Base-by-base conservation (phyloP, 1,140 invertebrate species). In the Drosophila micromelanica region DNA sequence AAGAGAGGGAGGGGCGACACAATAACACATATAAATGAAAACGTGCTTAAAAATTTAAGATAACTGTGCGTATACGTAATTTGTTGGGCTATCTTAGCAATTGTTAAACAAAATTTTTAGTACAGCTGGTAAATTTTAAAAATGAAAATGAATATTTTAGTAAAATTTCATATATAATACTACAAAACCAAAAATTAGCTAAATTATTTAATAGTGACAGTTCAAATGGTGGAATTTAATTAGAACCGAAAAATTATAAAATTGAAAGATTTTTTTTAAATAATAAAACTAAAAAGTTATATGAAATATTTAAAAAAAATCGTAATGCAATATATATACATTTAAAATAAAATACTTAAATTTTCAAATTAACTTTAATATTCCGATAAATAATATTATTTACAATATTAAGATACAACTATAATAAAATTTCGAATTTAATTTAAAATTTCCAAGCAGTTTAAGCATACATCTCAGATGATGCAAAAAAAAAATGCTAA, bases 1-100 rank as follows among this genome's bases (percentile, higher is more conserved):
- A n/a, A 5, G 27, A 27, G 38, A 23, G 3, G 6, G 4, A 27
- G 5, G 27, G 27, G 27, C 27, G 27, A 5, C 27, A 27, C 27
- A 27, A 27, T 27, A 27, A 27, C 1, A 27, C 5, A 27, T 6
- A 27, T 2, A n/a, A 27, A 45, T 46, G 30, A 20, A 9, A 1
- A 37, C 15, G 20, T 46, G 9, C 30, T 46, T 48, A 35, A 46
- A 37, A 35, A 17, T 17, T 60, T 17, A 6, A 17, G 57, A 60
- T 60, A 60, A 20, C 57, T 37, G 8, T 11, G 42, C 57, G 57
- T 60, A 60, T 60, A 43, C 57, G 43, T 60, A 60, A 60, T 48
- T n/a, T 20, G 30, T 30, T 9, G 15, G 30, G 20, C 20, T 7
- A 43, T n/a, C 13, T n/a, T n/a, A 2, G 7, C 7, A 8, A 35